These are phyloP conservation scores for Haliaeetus leucogaster DNA, from an alignment of 2,113 vertebrate genomes.

Conservation along the genomic window DNA sequence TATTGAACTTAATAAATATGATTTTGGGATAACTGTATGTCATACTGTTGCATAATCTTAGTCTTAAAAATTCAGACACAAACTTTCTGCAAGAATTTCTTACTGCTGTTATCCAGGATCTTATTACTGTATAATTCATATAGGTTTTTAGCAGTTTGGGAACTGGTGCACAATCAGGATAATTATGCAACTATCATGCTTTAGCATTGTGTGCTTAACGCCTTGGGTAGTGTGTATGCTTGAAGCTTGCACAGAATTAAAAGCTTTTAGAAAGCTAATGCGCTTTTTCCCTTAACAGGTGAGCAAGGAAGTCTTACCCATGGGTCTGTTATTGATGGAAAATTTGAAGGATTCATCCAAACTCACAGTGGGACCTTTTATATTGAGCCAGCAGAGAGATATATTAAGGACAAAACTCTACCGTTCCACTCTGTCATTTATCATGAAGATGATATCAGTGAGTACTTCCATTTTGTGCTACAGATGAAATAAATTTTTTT, in stretches of 20 bases:
- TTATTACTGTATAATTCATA: not conserved
- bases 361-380: conserved; percentile 91
- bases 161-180: not conserved
- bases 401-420: conserved; percentile 80
- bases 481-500: not conserved
- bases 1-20: not conserved
- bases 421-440: conserved; percentile 97
- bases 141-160: not conserved
- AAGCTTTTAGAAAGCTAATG: not conserved
- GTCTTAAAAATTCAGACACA: not conserved
- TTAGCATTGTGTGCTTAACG: not conserved
- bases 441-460: conserved; percentile 95
- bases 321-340: conserved; percentile 90
- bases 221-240: not conserved
- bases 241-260: not conserved
- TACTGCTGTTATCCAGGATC: not conserved
- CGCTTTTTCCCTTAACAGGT: conserved; percentile 72
- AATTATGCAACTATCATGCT: not conserved
- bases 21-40: not conserved
- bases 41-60: not conserved
- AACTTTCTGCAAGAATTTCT: not conserved
- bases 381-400: conserved; percentile 93
- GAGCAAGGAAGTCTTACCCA: conserved; percentile 90
- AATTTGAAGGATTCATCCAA: conserved; percentile 95
- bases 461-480: conserved; percentile 67